Conservation (phyloP, 2,113 vertebrate genomes). For the Fulmarus glacialis region DNA sequence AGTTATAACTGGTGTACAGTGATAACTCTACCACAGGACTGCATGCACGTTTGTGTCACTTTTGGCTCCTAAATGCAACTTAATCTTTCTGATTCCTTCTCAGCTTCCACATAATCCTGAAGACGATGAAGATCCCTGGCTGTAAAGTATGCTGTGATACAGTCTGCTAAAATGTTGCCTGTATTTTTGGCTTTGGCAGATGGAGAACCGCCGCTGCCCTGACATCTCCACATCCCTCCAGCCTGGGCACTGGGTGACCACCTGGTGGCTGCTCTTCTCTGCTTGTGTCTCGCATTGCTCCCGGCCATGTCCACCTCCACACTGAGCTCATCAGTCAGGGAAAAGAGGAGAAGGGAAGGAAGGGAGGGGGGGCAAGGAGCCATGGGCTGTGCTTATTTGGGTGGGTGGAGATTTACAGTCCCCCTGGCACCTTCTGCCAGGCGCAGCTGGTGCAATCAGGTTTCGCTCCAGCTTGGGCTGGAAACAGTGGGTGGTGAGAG, state of each 20-base stretch:
- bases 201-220: fast-evolving
- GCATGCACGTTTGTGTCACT: not conserved
- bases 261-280: not conserved
- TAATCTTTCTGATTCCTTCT: not conserved
- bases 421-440: not conserved
- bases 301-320: fast-evolving
- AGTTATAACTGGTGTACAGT: not conserved
- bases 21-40: not conserved
- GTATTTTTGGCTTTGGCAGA: not conserved
- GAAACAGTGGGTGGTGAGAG: fast-evolving
- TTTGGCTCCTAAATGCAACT: not conserved
- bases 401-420: fast-evolving
- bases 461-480: not conserved
- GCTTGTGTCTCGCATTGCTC: fast-evolving
- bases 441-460: fast-evolving
- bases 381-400: fast-evolving
- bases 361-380: not conserved
- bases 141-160: not conserved
- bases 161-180: fast-evolving
- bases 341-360: not conserved
- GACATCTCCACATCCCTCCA: not conserved
- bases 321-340: not conserved
- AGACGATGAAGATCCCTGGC: not conserved
- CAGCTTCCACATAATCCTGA: not conserved
- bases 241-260: not conserved